These are phyloP conservation scores for Neoaliturus tenellus DNA, from an alignment of 2,888 invertebrate species.

Conservation along the genomic window DNA sequence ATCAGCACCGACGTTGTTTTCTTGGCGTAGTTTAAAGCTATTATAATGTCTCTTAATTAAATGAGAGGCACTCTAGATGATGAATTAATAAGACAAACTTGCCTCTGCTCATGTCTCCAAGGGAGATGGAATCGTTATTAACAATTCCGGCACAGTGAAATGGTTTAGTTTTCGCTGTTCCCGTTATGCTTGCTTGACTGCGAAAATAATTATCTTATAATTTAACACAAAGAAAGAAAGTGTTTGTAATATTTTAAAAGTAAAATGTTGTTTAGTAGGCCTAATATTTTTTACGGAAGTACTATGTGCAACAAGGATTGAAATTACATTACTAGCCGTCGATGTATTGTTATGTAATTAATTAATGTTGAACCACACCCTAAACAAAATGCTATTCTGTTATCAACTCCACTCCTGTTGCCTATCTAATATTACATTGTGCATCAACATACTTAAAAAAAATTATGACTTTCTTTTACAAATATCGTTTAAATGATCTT, in stretches of 20 bases:
- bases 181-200: neutral
- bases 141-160: neutral
- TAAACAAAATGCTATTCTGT: too few relatives aligned
- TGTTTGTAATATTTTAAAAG: too few relatives aligned
- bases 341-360: neutral
- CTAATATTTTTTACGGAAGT: too few relatives aligned
- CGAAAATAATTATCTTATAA: too few relatives aligned
- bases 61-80: conserved; percentile 41
- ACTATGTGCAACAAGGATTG: neutral
- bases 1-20: conserved; percentile 37
- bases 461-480: too few relatives aligned
- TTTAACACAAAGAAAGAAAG: too few relatives aligned
- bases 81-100: conserved; percentile 47
- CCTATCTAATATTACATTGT: too few relatives aligned
- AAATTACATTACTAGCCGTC: neutral
- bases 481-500: too few relatives aligned
- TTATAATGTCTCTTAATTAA: conserved; percentile 52
- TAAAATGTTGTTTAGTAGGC: too few relatives aligned
- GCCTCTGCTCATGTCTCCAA: neutral
- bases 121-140: conserved; percentile 13
- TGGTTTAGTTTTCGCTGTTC: neutral
- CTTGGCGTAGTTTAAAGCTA: conserved; percentile 40
- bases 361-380: too few relatives aligned
- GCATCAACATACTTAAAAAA: too few relatives aligned
- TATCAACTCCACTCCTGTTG: neutral